A percentile compares a stretch with the other conserved stretches of the same genome.
These are phyloP conservation scores for Helleia helle DNA, from an alignment of 2,888 invertebrate species.

Conservation along the genomic window DNA sequence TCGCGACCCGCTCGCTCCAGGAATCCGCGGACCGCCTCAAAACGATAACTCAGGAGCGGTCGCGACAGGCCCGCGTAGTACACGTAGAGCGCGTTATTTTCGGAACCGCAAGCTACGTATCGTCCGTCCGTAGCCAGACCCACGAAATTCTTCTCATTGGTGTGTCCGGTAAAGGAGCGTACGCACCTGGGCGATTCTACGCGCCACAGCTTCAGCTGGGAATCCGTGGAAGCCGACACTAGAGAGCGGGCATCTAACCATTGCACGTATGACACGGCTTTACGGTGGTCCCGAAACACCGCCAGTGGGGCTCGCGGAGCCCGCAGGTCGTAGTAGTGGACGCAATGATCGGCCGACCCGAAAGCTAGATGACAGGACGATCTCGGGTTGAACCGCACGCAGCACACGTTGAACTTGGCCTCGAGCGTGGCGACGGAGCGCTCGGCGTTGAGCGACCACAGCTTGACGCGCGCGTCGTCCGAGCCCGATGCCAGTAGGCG, in stretches of 20 bases:
- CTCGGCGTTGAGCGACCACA: slow-evolving; percentile 92
- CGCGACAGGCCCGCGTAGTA: slow-evolving; percentile 93
- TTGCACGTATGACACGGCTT: slow-evolving; percentile 95
- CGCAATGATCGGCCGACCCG: slow-evolving; percentile 97
- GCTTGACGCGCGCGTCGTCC: slow-evolving; percentile 92
- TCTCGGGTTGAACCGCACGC: slow-evolving; percentile 81
- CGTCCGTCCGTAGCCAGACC: slow-evolving; percentile 93
- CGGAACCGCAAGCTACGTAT: slow-evolving; percentile 95
- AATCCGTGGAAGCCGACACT: slow-evolving; percentile 94
- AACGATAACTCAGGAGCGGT: slow-evolving; percentile 89
- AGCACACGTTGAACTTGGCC: slow-evolving; percentile 96
- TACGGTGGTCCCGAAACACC: slow-evolving; percentile 91
- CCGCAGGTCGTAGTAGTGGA: slow-evolving; percentile 95
- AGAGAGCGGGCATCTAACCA: slow-evolving; percentile 89
- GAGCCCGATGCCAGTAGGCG: slow-evolving; percentile 92
- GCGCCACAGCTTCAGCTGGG: slow-evolving; percentile 93
- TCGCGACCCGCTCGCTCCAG: slow-evolving; percentile 87
- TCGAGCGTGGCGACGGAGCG: slow-evolving; percentile 88
- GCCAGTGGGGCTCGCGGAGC: slow-evolving; percentile 86
- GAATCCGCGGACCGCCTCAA: slow-evolving; percentile 86
- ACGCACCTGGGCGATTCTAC: slow-evolving; percentile 85
- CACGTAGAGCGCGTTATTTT: slow-evolving; percentile 93
- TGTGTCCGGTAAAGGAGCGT: slow-evolving; percentile 91
- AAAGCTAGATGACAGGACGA: slow-evolving; percentile 92
- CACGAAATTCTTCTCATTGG: slow-evolving; percentile 97